Evolutionary conservation across 2,113 vertebrate genomes (phyloP), one percentile per base, ranked within the genome.

Genomic region (Circaetus gallicus): DNA sequence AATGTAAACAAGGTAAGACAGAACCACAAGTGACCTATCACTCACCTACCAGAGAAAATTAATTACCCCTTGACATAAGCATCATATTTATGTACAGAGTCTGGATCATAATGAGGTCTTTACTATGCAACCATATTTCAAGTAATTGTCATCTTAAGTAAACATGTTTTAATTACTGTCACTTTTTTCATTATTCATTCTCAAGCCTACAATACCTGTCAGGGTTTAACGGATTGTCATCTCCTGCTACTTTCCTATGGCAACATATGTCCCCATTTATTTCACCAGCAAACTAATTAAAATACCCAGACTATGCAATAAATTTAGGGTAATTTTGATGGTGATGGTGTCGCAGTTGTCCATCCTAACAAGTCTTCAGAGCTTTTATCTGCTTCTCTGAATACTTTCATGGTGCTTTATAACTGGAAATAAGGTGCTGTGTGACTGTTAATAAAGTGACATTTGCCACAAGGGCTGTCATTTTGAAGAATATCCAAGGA

Each of bases 91-190:
- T 16, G 2, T 89, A 91, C 89, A 86, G 84, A 91, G 66, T 70
- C 86, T 62, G 49, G 93, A 89, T 97, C 93, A 79, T 97, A 98
- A 98, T 97, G 95, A 98, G 97, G 95, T 97, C 97, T 97, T 98
- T 96, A 95, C 92, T 92, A 96, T 89, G 95, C 96, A 98, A 86
- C 79, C 16, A 24, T 95, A 96, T 95, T 98, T 97, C 93, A 97
- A 87, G 69, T 90, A 97, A 97, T 96, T 97, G 94, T 97, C 97
- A 97, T 93, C 88, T 95, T 97, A 97, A 96, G 97, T 97, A 98
- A 98, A 97, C 97, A 97, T 70, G 90, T 94, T 98, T 97, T 98
- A 98, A 97, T 97, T 96, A 97, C 81, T 97, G 94, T 82, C 97
- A 79, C 65, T 96, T 93, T 87, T 91, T 95, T 93, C 94, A 95